Conservation (phyloP, 2,797 vertebrate genomes). For the Sciurus vulgaris region DNA sequence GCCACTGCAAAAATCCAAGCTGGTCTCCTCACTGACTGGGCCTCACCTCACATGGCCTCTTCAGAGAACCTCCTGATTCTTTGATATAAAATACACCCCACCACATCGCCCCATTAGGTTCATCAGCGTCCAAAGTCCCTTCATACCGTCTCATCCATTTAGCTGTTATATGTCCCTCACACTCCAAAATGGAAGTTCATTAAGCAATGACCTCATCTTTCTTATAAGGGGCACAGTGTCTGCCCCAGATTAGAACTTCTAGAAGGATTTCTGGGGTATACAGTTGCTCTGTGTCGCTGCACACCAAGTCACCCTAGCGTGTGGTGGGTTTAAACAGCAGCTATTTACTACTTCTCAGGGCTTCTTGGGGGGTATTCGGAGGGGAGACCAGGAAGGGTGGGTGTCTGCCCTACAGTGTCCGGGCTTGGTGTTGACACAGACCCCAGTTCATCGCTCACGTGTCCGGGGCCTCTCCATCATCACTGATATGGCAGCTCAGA, state of each 20-base stretch:
- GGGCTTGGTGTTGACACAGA: too few relatives aligned
- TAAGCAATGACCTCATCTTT: neutral
- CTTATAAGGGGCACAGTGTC: neutral
- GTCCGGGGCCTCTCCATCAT: neutral
- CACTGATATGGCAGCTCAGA: neutral
- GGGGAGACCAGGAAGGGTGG: neutral
- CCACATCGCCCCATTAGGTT: neutral
- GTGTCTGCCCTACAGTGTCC: neutral
- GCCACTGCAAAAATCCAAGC: neutral
- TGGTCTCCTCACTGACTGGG: too few relatives aligned
- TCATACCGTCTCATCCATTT: too few relatives aligned
- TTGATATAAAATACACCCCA: too few relatives aligned
- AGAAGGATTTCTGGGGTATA: too few relatives aligned
- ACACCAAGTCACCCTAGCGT: neutral
- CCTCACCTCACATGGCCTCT: neutral
- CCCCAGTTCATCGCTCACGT: neutral
- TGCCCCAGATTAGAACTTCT: neutral
- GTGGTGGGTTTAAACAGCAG: neutral
- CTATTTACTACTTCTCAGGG: neutral
- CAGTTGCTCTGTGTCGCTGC: neutral
- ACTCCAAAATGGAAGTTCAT: neutral
- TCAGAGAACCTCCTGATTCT: neutral
- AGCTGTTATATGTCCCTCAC: neutral
- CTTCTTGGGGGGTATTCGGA: neutral
- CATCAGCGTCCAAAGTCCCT: too few relatives aligned